These are phyloP conservation scores for Prinia subflava DNA, from an alignment of 2,113 vertebrate genomes.

Conservation along the genomic window DNA sequence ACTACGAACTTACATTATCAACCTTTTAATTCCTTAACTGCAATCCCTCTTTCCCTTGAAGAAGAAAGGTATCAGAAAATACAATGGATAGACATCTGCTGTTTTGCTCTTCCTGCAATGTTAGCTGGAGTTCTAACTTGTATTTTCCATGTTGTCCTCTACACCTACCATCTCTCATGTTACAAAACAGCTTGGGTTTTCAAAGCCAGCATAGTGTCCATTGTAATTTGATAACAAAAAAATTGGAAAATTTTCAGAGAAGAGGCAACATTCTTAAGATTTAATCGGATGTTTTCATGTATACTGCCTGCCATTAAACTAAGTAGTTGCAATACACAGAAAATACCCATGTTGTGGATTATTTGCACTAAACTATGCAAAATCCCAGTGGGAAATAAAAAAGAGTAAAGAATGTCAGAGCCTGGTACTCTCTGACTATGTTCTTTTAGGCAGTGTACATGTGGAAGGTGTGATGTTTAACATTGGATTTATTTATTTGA, in stretches of 20 bases:
- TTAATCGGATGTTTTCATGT: background rate
- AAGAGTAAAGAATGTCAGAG: background rate
- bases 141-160: background rate
- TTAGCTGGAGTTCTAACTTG: background rate
- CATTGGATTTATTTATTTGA: background rate
- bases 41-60: background rate
- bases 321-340: background rate
- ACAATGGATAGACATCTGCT: background rate
- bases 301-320: background rate
- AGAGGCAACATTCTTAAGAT: background rate
- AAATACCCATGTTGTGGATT: accelerated
- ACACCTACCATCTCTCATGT: background rate
- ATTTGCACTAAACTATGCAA: background rate
- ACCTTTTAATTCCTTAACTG: background rate
- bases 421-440: background rate
- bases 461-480: background rate
- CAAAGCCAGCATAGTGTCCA: background rate
- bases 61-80: background rate
- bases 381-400: background rate
- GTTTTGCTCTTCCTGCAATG: background rate
- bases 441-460: background rate
- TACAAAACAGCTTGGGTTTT: background rate
- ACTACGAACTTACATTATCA: background rate
- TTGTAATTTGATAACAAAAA: background rate
- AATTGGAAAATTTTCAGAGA: background rate